These are phyloP conservation scores for Lymantria monacha DNA, from an alignment of 2,888 invertebrate species.

Conservation along the genomic window DNA sequence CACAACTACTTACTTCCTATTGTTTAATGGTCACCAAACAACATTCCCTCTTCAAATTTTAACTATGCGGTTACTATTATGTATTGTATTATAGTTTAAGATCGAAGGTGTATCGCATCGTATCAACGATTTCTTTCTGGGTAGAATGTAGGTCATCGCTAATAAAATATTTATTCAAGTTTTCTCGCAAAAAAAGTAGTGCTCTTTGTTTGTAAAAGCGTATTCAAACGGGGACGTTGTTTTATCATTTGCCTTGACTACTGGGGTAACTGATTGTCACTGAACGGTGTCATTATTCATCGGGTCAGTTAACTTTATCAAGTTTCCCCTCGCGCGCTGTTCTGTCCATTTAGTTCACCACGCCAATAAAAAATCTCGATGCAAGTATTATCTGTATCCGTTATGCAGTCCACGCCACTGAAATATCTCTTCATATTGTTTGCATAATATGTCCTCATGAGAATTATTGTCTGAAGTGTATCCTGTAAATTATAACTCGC, in stretches of 20 bases:
- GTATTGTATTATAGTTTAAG: no score
- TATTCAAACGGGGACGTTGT: conserved; percentile 39
- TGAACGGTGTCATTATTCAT: conserved; percentile 49
- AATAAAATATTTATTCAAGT: no score
- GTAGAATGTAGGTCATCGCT: no score
- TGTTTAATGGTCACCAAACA: no score
- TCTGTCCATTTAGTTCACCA: conserved; percentile 20
- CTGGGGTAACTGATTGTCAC: conserved; percentile 52
- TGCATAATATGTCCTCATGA: neutral
- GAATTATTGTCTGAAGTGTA: neutral
- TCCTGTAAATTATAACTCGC: neutral
- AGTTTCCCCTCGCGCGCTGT: conserved; percentile 31
- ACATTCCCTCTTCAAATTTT: no score
- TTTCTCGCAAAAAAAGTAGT: neutral
- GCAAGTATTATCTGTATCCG: conserved; percentile 29
- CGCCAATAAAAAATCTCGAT: conserved; percentile 25
- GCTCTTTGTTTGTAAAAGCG: conserved; percentile 14
- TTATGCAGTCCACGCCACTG: conserved; percentile 12
- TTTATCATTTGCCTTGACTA: conserved; percentile 45
- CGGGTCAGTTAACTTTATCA: conserved; percentile 62
- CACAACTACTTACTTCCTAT: no score
- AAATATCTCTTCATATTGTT: conserved; percentile 4
- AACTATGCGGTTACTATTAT: no score
- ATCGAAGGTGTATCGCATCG: no score
- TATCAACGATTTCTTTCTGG: no score